Evolutionary conservation across 2,888 invertebrate genomes (phyloP).

Genomic region (Sabellastarte sp.): DNA sequence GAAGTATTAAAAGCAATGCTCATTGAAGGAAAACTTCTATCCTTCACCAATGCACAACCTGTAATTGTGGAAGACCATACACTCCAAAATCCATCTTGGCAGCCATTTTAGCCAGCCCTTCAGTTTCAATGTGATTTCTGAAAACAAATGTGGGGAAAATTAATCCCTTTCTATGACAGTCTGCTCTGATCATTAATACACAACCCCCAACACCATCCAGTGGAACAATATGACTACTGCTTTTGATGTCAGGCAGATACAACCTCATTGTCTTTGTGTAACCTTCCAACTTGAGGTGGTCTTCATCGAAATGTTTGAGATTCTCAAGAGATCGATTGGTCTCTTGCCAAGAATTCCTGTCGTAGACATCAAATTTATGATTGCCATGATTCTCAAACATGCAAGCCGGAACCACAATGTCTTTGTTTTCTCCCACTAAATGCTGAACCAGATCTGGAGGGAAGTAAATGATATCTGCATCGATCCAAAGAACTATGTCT

Average conservation of each 20-base stretch:
- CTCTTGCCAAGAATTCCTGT: constrained; percentile 53
- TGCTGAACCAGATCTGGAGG: constrained; percentile 47
- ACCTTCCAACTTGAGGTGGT: constrained; percentile 46
- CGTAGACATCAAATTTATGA: constrained; percentile 32
- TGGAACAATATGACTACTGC: constrained; percentile 43
- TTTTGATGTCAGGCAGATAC: constrained; percentile 41
- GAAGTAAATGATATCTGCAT: constrained; percentile 42
- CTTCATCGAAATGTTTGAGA: constrained; percentile 27
- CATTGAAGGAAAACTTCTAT: too few species aligned
- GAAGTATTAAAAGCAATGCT: too few species aligned
- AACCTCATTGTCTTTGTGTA: constrained; percentile 38
- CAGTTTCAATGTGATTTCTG: constrained; percentile 51
- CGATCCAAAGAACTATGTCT: constrained; percentile 50
- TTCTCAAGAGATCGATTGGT: constrained; percentile 37
- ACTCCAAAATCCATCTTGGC: constrained; percentile 39
- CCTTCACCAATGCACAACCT: constrained; percentile 33
- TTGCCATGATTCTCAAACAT: too few species aligned
- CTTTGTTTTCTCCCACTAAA: constrained; percentile 38
- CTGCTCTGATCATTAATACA: constrained; percentile 39
- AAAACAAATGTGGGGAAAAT: constrained; percentile 44
- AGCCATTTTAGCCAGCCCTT: constrained; percentile 52
- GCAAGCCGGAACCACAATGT: constrained; percentile 44
- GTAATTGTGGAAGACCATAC: constrained; percentile 46
- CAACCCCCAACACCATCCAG: constrained; percentile 55
- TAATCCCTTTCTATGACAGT: constrained; percentile 44